phyloP scores from a whole-genome alignment of 2,797 vertebrate species.

The Antrozous pallidus region DNA sequence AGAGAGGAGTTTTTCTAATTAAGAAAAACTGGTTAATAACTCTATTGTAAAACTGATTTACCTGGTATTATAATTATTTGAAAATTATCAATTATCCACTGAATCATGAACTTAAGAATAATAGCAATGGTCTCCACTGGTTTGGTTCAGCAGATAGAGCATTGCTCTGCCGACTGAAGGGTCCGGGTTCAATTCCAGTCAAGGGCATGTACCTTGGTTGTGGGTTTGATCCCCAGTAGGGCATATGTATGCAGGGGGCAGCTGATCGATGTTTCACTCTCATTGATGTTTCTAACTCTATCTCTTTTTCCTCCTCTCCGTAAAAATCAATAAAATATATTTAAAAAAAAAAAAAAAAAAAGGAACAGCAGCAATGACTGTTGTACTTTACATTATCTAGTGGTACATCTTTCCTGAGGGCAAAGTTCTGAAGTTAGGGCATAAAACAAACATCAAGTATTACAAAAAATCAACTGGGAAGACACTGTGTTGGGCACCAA shows the following conservation, averaged over 20 bases:
- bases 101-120: not conserved
- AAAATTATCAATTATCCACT: not conserved
- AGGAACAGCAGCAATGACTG: not conserved
- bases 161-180: no score
- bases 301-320: no score
- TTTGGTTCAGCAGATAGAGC: no score
- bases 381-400: not conserved
- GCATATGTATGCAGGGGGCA: no score
- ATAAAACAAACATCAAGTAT: constrained; percentile 13
- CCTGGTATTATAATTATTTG: not conserved
- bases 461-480: not conserved
- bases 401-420: not conserved
- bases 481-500: not conserved
- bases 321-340: no score
- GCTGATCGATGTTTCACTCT: no score
- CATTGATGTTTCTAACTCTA: no score
- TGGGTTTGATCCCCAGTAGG: no score
- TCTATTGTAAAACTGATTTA: constrained; percentile 23
- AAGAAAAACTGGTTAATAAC: constrained; percentile 8
- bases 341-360: no score
- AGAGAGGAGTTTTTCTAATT: not conserved
- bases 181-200: no score
- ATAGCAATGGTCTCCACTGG: not conserved
- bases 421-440: not conserved
- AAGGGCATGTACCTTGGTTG: no score